These are phyloP conservation scores for Sterna hirundo DNA, from an alignment of 2,113 vertebrate genomes.

Conservation along the genomic window DNA sequence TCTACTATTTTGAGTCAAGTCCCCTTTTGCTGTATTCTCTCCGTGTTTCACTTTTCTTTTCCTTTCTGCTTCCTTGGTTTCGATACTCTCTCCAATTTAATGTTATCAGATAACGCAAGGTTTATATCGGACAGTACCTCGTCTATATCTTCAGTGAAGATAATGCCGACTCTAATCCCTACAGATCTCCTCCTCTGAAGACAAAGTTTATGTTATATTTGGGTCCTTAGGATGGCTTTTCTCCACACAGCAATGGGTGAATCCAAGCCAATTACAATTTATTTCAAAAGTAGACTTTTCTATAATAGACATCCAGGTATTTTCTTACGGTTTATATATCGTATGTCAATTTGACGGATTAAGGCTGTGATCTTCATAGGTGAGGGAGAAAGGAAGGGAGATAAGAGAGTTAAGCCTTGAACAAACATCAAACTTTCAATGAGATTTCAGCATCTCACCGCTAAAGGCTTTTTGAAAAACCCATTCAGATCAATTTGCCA, in stretches of 20 bases:
- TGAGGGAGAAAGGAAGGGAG: not conserved
- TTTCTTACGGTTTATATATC: not conserved
- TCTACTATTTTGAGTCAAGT: not conserved
- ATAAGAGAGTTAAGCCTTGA: not conserved
- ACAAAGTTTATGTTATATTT: constrained; percentile 12
- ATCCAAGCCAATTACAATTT: not conserved
- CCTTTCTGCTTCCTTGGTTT: not conserved
- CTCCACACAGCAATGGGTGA: not conserved
- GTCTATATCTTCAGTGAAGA: not conserved
- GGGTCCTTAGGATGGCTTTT: constrained; percentile 1
- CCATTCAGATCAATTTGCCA: not conserved
- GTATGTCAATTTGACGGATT: not conserved
- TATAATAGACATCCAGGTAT: not conserved
- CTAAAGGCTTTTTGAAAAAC: not conserved
- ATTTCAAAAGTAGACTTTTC: constrained; percentile 10
- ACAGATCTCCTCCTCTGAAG: not conserved
- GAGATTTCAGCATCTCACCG: not conserved
- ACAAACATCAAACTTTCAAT: not conserved
- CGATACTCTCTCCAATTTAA: not conserved
- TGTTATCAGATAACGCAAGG: not conserved
- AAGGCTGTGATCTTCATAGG: not conserved
- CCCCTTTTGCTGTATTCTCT: not conserved
- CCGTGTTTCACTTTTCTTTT: not conserved
- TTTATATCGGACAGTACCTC: not conserved
- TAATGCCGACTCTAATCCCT: constrained; percentile 14